phyloP scores from a whole-genome alignment of 2,797 vertebrate genomes.

The Salmo trutta region DNA sequence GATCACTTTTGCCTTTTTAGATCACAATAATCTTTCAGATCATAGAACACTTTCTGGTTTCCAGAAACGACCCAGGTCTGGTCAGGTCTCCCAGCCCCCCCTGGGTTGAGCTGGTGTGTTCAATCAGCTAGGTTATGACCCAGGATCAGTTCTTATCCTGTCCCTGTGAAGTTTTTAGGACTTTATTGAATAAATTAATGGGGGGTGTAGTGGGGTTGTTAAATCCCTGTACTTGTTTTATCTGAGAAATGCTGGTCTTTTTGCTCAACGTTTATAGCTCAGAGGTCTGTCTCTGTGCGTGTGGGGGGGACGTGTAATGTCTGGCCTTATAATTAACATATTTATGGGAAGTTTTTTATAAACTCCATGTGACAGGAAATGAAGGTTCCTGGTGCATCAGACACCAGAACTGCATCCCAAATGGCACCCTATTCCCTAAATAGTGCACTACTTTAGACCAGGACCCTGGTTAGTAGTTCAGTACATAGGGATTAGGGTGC shows the following conservation, averaged over 20 bases:
- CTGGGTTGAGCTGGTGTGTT: not conserved
- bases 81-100: not conserved
- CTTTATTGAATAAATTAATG: not conserved
- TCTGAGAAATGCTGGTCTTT: conserved; percentile 7
- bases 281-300: conserved; percentile 23
- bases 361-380: conserved; percentile 76
- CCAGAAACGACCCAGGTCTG: not conserved
- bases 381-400: conserved; percentile 74
- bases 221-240: not conserved
- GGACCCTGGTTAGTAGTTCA: not conserved
- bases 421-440: not conserved
- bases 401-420: conserved; percentile 31
- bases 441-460: not conserved
- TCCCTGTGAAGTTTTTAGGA: conserved; percentile 24
- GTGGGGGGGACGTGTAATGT: conserved; percentile 41
- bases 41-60: not conserved
- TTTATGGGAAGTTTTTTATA: conserved; percentile 75
- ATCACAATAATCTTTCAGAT: not conserved
- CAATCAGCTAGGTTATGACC: not conserved
- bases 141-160: too few species aligned
- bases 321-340: conserved; percentile 55
- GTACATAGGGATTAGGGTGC: not conserved
- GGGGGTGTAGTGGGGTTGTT: not conserved
- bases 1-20: not conserved
- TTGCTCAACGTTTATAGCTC: conserved; percentile 26